These are phyloP conservation scores for Flexamia atlantica DNA, from an alignment of 2,888 invertebrate genomes.

Conservation along the genomic window DNA sequence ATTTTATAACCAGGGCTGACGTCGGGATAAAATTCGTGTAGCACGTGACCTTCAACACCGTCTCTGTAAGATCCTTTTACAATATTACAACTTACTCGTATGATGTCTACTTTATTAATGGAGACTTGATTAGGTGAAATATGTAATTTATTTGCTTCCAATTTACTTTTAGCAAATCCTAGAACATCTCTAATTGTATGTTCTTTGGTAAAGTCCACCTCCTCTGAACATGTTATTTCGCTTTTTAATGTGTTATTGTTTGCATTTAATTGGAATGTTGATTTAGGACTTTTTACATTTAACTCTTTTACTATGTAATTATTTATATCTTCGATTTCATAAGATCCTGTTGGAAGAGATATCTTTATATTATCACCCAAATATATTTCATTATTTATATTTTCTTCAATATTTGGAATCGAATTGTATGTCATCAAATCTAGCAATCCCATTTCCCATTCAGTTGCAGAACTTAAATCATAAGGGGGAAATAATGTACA, in stretches of 20 bases:
- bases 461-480: not conserved
- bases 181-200: not conserved
- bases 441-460: constrained; percentile 44
- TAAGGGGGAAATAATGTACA: constrained; percentile 34
- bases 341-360: constrained; percentile 5
- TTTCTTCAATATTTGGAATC: constrained; percentile 35
- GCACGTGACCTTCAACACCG: constrained; percentile 37
- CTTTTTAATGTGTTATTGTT: constrained; percentile 28
- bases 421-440: constrained; percentile 41
- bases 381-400: constrained; percentile 33
- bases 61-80: constrained; percentile 22
- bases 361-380: not conserved
- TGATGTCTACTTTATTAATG: constrained; percentile 29
- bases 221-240: not conserved
- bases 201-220: not conserved
- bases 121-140: not conserved
- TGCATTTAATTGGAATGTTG: constrained; percentile 2
- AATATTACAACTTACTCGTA: constrained; percentile 13
- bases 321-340: constrained; percentile 38
- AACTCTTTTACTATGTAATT: not conserved
- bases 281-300: not conserved
- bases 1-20: constrained; percentile 29
- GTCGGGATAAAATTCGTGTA: constrained; percentile 30
- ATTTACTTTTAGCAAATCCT: not conserved
- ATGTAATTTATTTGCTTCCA: not conserved